phyloP scores from a whole-genome alignment of 2,797 vertebrate genomes.

The Zalophus californianus region DNA sequence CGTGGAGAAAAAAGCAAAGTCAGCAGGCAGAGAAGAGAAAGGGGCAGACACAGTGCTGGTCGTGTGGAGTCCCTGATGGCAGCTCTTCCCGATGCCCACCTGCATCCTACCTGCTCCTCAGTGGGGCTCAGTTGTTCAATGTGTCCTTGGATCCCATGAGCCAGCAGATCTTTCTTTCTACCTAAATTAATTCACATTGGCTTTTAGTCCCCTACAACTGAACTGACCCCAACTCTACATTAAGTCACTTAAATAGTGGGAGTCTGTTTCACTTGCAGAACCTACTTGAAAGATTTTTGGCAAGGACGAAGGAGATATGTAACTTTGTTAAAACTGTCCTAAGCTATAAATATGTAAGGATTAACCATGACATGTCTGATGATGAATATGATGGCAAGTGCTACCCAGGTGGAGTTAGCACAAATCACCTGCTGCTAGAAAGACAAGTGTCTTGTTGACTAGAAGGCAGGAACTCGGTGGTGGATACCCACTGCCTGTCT shows the following conservation, averaged over 20 bases:
- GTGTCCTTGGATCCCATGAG: neutral
- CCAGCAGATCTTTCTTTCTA: constrained; percentile 44
- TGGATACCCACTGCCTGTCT: neutral
- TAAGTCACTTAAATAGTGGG: constrained; percentile 26
- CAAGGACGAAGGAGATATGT: neutral
- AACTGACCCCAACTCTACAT: neutral
- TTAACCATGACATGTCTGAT: neutral
- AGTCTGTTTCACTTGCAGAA: constrained; percentile 53
- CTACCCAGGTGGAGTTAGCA: neutral
- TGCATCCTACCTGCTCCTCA: neutral
- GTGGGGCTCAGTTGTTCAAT: neutral
- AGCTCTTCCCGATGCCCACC: neutral
- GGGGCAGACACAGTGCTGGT: neutral
- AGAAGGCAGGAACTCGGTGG: neutral
- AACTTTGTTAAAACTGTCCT: constrained; percentile 17
- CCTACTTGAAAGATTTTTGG: constrained; percentile 26
- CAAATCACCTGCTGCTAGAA: neutral
- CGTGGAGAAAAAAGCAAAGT: neutral
- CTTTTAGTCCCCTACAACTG: neutral
- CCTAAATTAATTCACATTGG: constrained; percentile 22
- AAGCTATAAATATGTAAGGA: neutral
- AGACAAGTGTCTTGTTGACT: neutral
- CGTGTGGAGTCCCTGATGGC: neutral
- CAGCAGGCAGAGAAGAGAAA: neutral
- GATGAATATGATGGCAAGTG: neutral